These are phyloP conservation scores for Epirrita christyi DNA, from an alignment of 2,888 invertebrate species.

Conservation along the genomic window DNA sequence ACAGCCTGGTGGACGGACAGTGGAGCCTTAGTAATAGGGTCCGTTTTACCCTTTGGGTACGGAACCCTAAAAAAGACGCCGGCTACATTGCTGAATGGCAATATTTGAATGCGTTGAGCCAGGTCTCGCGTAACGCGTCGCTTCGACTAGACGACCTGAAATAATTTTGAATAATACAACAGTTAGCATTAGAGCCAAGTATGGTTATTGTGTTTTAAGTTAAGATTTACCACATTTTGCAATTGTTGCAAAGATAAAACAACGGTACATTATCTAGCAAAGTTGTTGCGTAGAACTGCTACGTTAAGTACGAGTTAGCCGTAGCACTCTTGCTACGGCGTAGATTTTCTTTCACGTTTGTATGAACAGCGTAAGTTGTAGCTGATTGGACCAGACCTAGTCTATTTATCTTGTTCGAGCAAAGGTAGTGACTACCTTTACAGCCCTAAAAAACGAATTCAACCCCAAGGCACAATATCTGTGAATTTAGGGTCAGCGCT, in stretches of 20 bases:
- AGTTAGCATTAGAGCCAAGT: neutral
- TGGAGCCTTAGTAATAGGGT: too few relatives aligned
- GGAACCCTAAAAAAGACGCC: too few relatives aligned
- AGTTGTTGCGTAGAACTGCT: constrained; percentile 2
- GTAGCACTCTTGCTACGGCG: neutral
- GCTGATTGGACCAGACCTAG: neutral
- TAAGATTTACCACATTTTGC: too few relatives aligned
- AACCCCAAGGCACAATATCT: constrained; percentile 41
- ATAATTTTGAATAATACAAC: too few relatives aligned
- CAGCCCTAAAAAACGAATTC: constrained; percentile 45
- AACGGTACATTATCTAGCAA: neutral
- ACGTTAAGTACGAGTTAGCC: neutral
- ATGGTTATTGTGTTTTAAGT: neutral
- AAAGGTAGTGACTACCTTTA: constrained; percentile 33
- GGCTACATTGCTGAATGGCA: too few relatives aligned
- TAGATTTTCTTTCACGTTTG: neutral
- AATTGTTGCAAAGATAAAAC: too few relatives aligned
- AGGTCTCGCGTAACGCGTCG: too few relatives aligned
- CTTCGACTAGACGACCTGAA: too few relatives aligned
- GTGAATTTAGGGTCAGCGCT: constrained; percentile 45
- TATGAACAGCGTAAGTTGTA: neutral
- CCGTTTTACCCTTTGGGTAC: too few relatives aligned
- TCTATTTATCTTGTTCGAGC: constrained; percentile 17
- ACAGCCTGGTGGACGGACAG: too few relatives aligned
- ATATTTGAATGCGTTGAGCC: too few relatives aligned